These are phyloP conservation scores for Trypoxylus dichotomus DNA, from an alignment of 1,140 invertebrate species.

Conservation along the genomic window DNA sequence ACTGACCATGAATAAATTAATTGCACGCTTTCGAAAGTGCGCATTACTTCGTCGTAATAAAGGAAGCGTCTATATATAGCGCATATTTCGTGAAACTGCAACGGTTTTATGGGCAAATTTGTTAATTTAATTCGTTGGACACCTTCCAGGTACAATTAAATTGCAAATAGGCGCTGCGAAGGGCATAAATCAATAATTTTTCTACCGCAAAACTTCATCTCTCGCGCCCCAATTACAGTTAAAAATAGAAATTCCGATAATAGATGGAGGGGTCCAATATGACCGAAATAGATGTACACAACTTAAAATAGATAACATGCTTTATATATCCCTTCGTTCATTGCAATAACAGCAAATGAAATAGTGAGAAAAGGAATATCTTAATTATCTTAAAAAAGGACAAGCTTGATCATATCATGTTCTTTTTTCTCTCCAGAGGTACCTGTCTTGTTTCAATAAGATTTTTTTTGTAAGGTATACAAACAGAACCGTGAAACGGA, in stretches of 20 bases:
- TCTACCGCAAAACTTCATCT: neutral
- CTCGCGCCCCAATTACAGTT: neutral
- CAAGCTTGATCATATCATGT: too few species aligned
- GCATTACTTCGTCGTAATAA: constrained; percentile 19
- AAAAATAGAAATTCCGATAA: constrained; percentile 11
- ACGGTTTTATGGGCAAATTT: constrained; percentile 20
- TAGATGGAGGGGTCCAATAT: neutral
- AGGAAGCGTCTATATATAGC: constrained; percentile 10
- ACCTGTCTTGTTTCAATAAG: too few species aligned
- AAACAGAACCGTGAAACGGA: too few species aligned
- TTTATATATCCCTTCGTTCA: too few species aligned
- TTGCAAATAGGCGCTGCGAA: constrained; percentile 18
- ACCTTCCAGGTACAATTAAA: constrained; percentile 25
- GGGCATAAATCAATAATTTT: constrained; percentile 11
- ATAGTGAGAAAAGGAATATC: too few species aligned
- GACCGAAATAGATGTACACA: neutral
- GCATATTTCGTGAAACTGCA: constrained; percentile 14
- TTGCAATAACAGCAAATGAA: too few species aligned
- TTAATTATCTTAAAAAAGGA: too few species aligned
- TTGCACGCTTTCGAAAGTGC: constrained; percentile 10
- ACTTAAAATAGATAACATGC: neutral
- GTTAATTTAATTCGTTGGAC: constrained; percentile 25
- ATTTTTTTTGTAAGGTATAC: too few species aligned
- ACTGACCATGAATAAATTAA: constrained; percentile 20
- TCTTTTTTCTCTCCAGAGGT: too few species aligned